These are phyloP conservation scores for Octomys mimax DNA, from an alignment of 2,797 vertebrate species.

Conservation along the genomic window DNA sequence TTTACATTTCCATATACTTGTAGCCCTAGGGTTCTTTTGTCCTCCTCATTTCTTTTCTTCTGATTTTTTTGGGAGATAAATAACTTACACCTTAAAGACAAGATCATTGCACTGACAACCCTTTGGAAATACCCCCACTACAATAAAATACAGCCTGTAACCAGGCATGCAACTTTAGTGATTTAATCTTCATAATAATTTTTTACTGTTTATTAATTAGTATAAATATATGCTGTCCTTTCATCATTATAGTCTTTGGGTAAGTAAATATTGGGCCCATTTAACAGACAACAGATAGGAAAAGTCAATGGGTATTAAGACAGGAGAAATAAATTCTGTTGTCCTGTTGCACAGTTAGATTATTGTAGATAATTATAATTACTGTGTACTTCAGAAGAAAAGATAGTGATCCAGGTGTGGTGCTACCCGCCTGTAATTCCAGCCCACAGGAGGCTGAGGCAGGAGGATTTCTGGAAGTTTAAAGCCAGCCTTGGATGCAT, in stretches of 20 bases:
- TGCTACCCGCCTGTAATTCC: not conserved
- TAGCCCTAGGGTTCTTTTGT: not conserved
- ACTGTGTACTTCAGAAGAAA: not conserved
- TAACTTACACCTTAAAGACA: conserved; percentile 56
- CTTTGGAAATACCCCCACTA: not conserved
- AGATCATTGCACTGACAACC: not conserved
- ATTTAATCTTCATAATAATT: not conserved
- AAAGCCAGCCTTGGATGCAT: not conserved
- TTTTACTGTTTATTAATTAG: conserved; percentile 18
- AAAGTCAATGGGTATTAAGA: not conserved
- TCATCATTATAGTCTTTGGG: not conserved
- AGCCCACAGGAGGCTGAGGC: not conserved
- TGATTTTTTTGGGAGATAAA: conserved; percentile 47
- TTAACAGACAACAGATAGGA: not conserved
- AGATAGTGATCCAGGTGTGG: not conserved
- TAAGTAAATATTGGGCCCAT: not conserved
- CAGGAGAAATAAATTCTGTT: not conserved
- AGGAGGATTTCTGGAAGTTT: not conserved
- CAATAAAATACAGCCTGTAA: not conserved
- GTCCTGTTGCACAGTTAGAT: not conserved
- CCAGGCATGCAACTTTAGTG: not conserved
- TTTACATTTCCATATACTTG: not conserved
- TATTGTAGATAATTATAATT: not conserved
- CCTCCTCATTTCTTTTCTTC: conserved; percentile 20
- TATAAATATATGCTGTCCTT: not conserved